Base-by-base conservation (phyloP, 2,888 invertebrate genomes). In the Conops quadrifasciatus region DNA sequence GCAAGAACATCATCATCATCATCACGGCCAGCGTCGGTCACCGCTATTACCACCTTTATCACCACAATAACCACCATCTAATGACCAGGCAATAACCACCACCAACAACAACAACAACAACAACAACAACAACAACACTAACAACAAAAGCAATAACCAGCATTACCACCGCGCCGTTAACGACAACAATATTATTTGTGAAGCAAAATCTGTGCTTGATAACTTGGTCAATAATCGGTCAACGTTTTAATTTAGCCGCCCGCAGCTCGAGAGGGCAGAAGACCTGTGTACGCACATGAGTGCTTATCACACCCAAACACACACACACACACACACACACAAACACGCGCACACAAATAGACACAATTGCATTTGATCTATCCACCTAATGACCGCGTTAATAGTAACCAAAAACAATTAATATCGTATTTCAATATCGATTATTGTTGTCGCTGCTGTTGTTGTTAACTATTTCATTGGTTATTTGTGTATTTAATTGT, bases 381-480 rank as follows among this genome's bases (percentile, higher is more conserved):
- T 62, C 49, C 60, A 68, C 60, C 60, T 68, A 62, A 68, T 60
- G 68, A 36, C 36, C 51, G 49, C 51, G 68, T 62, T 68, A 68
- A 68, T 60, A 68, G 51, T 51, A 68, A 60, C 60, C 68, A 51
- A 45, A 68, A 62, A 30, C 51, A 51, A 30, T 68, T 68, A 68
- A 68, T 60, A 36, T 60, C 60, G 51, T 24, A 62, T 62, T 68
- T 49, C 28, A 47, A 68, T 51, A 21, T 19, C 49, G 68, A 26
- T 43, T 45, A 67, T 24, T 62, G 49, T 68, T 72, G 73, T 77
- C 77, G 75, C 79, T 78, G 80, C 80, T 77, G 76, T 78, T 78
- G 78, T 77, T 43, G n/a, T 3, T 53, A 21, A n/a, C 15, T 45
- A 58, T 67, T 58, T 7, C 24, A 26, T 19, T 65, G 24, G 28